Conservation (phyloP, 2,888 invertebrate genomes). For the Podabrus alpinus region DNA sequence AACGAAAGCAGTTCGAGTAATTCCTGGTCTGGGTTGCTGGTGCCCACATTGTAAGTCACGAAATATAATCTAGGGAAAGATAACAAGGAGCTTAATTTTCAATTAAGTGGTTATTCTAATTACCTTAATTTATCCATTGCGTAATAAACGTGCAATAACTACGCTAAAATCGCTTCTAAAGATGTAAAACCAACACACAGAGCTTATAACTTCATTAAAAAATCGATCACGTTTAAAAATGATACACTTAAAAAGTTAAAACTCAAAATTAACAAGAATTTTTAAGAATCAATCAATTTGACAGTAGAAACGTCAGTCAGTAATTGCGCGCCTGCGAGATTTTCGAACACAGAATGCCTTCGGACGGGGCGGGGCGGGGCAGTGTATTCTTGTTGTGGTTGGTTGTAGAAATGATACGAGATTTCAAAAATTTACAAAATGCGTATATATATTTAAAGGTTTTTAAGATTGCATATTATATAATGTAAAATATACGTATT, state of each 20-base stretch:
- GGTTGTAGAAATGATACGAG: too few relatives aligned
- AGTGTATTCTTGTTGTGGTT: too few relatives aligned
- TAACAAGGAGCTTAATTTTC: neutral
- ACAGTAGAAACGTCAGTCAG: neutral
- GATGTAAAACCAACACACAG: neutral
- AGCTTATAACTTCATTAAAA: neutral
- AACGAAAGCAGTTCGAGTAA: conserved; percentile 73
- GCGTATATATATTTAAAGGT: too few relatives aligned
- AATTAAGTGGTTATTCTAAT: neutral
- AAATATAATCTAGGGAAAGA: conserved; percentile 70
- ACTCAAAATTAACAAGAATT: neutral
- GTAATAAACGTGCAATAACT: neutral
- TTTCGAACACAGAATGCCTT: too few relatives aligned
- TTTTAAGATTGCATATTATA: too few relatives aligned
- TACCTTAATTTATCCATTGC: conserved; percentile 44
- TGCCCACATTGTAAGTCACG: conserved; percentile 91
- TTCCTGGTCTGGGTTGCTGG: conserved; percentile 72
- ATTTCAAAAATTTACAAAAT: too few relatives aligned
- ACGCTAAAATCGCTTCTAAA: neutral
- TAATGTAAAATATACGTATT: too few relatives aligned
- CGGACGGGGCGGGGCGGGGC: too few relatives aligned
- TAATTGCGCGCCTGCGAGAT: too few relatives aligned
- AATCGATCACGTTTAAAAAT: neutral
- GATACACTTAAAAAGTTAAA: neutral
- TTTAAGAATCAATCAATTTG: neutral